These are phyloP conservation scores for Acropora yongei DNA, from an alignment of 64 coral and sea anemone species.

Conservation along the genomic window DNA sequence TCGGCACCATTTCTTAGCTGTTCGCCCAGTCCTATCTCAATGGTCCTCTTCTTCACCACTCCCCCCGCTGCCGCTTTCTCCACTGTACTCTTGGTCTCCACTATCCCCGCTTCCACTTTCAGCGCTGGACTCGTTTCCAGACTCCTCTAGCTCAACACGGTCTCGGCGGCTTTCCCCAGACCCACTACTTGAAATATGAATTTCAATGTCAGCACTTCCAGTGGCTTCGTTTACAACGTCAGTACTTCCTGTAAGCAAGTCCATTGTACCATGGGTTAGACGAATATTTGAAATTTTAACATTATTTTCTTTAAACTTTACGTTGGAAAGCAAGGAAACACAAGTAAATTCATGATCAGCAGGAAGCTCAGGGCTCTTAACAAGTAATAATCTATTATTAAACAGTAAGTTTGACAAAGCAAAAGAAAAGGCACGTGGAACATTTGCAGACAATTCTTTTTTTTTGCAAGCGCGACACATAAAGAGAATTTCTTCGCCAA, in stretches of 20 bases:
- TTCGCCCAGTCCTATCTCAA: not conserved
- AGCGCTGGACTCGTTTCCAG: slow-evolving; percentile 8
- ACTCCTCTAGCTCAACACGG: not conserved
- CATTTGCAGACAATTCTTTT: too few relatives aligned
- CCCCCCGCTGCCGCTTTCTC: slow-evolving; percentile 8
- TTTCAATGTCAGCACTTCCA: not conserved
- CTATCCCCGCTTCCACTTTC: not conserved
- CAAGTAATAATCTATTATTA: too few relatives aligned
- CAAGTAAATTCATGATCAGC: too few relatives aligned
- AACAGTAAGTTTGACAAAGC: too few relatives aligned
- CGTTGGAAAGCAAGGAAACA: too few relatives aligned
- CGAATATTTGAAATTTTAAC: too few relatives aligned
- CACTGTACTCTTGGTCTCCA: not conserved
- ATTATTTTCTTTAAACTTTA: too few relatives aligned
- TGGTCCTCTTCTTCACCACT: not conserved
- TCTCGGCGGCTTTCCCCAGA: not conserved
- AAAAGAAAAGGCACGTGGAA: too few relatives aligned
- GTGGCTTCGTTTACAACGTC: not conserved
- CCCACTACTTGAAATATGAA: not conserved
- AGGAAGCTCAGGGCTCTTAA: too few relatives aligned
- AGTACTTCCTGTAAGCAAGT: not conserved
- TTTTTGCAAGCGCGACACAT: too few relatives aligned
- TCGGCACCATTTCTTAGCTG: not conserved
- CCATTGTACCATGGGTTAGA: not conserved
- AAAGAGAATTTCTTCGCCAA: too few relatives aligned